phyloP scores from a whole-genome alignment of 2,797 vertebrate genomes.

The Chelidonichthys spinosus region DNA sequence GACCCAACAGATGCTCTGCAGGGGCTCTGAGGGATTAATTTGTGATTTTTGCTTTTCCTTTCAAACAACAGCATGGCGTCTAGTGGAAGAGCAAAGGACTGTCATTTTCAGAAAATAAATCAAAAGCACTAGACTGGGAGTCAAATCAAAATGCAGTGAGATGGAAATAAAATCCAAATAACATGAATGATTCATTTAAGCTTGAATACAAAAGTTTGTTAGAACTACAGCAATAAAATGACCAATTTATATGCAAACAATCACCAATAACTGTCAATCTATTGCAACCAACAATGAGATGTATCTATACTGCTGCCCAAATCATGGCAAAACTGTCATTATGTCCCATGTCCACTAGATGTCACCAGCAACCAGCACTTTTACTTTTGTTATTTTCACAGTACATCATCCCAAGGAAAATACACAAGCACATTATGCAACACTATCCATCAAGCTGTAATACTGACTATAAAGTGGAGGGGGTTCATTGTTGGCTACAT shows the following conservation, averaged over 20 bases:
- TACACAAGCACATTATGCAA: constrained; percentile 29
- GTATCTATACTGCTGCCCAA: background rate
- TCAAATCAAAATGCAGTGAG: background rate
- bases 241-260: background rate
- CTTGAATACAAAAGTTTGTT: background rate
- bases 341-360: constrained; percentile 56
- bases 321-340: background rate
- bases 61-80: background rate
- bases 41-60: background rate
- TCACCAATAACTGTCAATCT: background rate
- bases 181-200: background rate
- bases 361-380: constrained; percentile 28
- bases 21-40: background rate
- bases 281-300: background rate
- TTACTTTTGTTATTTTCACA: constrained; percentile 11
- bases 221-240: background rate
- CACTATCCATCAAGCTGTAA: constrained; percentile 33
- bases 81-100: no score
- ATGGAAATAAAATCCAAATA: background rate
- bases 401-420: constrained; percentile 13
- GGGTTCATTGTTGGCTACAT: constrained; percentile 3
- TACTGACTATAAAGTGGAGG: constrained; percentile 12
- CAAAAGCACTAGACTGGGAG: background rate
- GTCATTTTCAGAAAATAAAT: background rate
- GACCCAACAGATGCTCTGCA: background rate